A percentile compares a stretch with the other conserved stretches of the same genome.
These are phyloP conservation scores for Peromyscus leucopus DNA, from an alignment of 2,113 vertebrate genomes.

Conservation along the genomic window DNA sequence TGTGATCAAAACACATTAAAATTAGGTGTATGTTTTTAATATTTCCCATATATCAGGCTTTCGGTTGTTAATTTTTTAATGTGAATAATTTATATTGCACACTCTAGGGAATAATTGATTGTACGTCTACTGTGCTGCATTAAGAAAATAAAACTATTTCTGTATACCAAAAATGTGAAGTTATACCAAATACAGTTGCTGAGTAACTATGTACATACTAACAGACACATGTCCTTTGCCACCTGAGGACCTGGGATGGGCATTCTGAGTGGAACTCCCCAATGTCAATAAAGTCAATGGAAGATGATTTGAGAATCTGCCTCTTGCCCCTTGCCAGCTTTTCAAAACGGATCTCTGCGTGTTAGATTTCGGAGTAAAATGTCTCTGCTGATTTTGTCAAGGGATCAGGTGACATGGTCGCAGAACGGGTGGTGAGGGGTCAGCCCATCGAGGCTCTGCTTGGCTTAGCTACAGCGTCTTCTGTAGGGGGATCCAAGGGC, in stretches of 20 bases:
- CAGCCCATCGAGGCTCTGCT: background rate
- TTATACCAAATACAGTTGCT: constrained; percentile 81
- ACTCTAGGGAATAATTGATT: constrained; percentile 72
- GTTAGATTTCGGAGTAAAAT: background rate
- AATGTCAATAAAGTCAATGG: constrained; percentile 81
- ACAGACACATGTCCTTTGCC: constrained; percentile 10
- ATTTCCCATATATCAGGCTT: constrained; percentile 73
- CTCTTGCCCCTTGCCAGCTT: background rate
- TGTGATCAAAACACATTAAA: constrained; percentile 67
- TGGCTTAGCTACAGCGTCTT: background rate
- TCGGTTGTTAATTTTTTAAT: constrained; percentile 80
- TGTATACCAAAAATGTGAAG: constrained; percentile 82
- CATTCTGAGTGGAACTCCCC: constrained; percentile 63
- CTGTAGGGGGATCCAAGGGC: background rate
- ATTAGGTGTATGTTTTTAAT: constrained; percentile 77
- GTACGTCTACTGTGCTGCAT: constrained; percentile 80
- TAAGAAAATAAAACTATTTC: constrained; percentile 81
- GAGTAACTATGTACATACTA: constrained; percentile 55
- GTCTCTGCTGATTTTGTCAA: background rate
- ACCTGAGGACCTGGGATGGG: background rate
- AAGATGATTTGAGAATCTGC: constrained; percentile 70
- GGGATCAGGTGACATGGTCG: background rate
- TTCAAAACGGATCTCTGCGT: background rate
- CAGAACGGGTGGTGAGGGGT: background rate
- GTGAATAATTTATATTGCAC: constrained; percentile 85